These are phyloP conservation scores for Ophion ventricosus DNA, from an alignment of 2,888 invertebrate species.

Conservation along the genomic window DNA sequence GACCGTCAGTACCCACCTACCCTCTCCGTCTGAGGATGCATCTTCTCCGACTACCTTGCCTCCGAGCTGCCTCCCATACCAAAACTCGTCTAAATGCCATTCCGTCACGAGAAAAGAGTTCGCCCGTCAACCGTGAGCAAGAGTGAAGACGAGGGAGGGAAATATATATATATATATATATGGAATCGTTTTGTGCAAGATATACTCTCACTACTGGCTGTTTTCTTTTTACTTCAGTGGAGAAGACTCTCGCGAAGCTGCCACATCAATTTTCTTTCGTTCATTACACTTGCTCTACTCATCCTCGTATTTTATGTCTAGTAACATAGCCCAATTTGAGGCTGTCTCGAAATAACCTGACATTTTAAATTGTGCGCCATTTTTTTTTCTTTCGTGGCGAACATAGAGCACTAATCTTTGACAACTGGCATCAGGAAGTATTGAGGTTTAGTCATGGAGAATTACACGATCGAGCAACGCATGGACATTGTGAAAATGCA, in stretches of 20 bases:
- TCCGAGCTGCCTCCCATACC: background rate
- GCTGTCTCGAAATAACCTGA: no score
- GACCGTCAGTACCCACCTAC: conserved; percentile 3
- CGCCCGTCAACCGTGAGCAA: conserved; percentile 48
- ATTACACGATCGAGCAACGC: no score
- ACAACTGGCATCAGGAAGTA: no score
- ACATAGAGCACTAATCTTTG: no score
- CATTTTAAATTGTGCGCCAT: no score
- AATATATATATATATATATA: no score
- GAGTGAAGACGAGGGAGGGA: conserved; percentile 37
- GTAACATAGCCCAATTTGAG: background rate
- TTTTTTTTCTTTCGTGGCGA: no score
- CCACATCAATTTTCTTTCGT: conserved; percentile 60
- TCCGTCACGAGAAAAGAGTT: conserved; percentile 50
- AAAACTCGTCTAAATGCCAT: conserved; percentile 31
- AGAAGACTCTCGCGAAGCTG: conserved; percentile 32
- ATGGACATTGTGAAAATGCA: no score
- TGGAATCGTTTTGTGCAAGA: conserved; percentile 60
- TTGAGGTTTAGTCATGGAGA: no score
- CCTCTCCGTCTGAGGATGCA: conserved; percentile 35
- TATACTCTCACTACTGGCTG: conserved; percentile 40
- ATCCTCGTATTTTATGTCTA: background rate
- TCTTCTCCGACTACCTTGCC: conserved; percentile 9
- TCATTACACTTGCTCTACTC: conserved; percentile 13
- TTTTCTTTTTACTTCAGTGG: background rate